Conservation (phyloP, 2,113 vertebrate species). For the Himantopus leucocephalus region DNA sequence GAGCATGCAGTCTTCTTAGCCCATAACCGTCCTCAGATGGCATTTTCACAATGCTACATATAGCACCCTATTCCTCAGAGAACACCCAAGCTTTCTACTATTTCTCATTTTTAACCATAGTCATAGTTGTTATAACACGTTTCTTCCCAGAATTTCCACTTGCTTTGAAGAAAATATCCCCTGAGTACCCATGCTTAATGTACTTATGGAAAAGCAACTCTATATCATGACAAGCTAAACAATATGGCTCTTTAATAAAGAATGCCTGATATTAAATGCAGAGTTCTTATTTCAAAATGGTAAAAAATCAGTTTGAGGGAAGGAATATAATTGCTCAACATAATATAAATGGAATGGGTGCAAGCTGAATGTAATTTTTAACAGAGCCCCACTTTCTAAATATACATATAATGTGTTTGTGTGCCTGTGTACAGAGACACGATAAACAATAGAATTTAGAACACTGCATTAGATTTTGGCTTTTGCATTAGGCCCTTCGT, state of each 20-base stretch:
- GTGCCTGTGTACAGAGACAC: conserved; percentile 8
- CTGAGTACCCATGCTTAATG: conserved; percentile 78
- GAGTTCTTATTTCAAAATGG: conserved; percentile 51
- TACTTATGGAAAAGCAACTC: conserved; percentile 72
- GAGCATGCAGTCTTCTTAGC: not conserved
- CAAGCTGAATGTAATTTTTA: conserved; percentile 54
- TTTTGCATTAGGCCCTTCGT: conserved; percentile 10
- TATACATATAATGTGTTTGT: conserved; percentile 53
- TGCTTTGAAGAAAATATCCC: conserved; percentile 82
- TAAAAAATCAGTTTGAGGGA: conserved; percentile 41
- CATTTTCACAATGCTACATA: not conserved
- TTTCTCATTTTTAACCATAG: conserved; percentile 46
- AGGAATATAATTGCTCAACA: conserved; percentile 12
- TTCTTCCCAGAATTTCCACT: conserved; percentile 78
- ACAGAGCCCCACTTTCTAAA: conserved; percentile 56
- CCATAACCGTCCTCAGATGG: conserved; percentile 15
- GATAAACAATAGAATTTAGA: conserved; percentile 61
- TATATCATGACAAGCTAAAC: conserved; percentile 47
- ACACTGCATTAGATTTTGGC: conserved; percentile 31
- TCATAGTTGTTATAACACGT: not conserved
- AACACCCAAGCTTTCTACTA: not conserved
- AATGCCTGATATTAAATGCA: conserved; percentile 52
- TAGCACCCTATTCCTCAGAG: conserved; percentile 31
- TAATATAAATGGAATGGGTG: conserved; percentile 45
- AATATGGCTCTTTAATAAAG: conserved; percentile 59